Base-by-base conservation (phyloP, 2,113 vertebrate species). In the Periophthalmodon schlosseri region DNA sequence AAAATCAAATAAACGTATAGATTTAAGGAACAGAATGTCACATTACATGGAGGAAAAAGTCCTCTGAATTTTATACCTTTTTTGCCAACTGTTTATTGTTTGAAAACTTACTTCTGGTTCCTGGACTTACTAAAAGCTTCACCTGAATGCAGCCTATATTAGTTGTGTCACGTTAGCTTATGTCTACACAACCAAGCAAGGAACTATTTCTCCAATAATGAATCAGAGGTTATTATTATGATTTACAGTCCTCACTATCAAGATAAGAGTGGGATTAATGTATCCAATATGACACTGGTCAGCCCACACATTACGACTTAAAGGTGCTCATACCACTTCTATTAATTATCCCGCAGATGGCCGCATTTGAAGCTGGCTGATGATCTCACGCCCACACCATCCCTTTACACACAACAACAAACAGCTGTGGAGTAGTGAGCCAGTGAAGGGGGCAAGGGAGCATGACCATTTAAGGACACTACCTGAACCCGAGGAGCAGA, bases 401-500 rank as follows among this genome's bases (percentile, higher is more conserved):
- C 12, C 4, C 47, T 44, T n/a, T 46, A 15, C 21, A 10, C 66
- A 63, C 50, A 64, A n/a, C 52, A 44, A 58, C 18, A 61, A 28
- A n/a, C 68, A 70, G 23, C 63, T 63, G 68, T 39, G 2, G 16
- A n/a, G 6, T 15, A 3, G 34, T 16, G 52, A 52, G 75, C 24
- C n/a, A 76, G 72, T 75, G 34, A 64, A 75, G 79, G 16, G 18
- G 49, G 49, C 39, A 44, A 10, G 39, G 10, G 50, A 46, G 75
- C 39, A 18, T 89, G 80, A 12, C 88, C 88, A 77, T 89, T 82
- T 86, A 89, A 81, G 88, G 89, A 81, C 68, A 54, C 68, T 69
- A 69, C 82, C 77, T 79, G 47, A 83, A 83, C 76, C 68, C 80
- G 74, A 77, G 39, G 75, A 71, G 76, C 70, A 47, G 78, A 47